These are phyloP conservation scores for Phortica magna DNA, from an alignment of 2,888 invertebrate genomes.

Conservation along the genomic window DNA sequence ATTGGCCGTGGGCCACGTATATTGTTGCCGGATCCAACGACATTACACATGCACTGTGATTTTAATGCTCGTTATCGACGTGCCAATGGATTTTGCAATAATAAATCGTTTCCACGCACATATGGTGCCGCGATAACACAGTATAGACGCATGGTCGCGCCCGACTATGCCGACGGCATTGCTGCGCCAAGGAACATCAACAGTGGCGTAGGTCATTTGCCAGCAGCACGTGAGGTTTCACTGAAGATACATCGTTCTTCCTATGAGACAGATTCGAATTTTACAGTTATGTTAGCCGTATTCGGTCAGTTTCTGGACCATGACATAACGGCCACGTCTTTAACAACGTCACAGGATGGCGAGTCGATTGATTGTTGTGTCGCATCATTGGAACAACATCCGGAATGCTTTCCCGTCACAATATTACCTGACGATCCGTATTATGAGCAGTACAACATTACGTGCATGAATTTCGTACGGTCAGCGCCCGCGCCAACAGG, in stretches of 20 bases:
- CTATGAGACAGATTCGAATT: slow-evolving; percentile 85
- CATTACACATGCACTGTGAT: slow-evolving; percentile 75
- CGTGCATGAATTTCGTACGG: slow-evolving; percentile 91
- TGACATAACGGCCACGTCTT: slow-evolving; percentile 90
- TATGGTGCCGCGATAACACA: slow-evolving; percentile 88
- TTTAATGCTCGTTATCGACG: slow-evolving; percentile 81
- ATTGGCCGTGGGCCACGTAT: slow-evolving; percentile 76
- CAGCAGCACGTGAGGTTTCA: slow-evolving; percentile 88
- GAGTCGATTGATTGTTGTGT: slow-evolving; percentile 86
- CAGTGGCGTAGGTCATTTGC: slow-evolving; percentile 77
- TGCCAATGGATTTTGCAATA: slow-evolving; percentile 88
- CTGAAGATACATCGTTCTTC: slow-evolving; percentile 85
- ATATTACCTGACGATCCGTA: slow-evolving; percentile 84
- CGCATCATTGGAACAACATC: slow-evolving; percentile 79
- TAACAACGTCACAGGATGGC: slow-evolving; percentile 85
- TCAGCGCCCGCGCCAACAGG: slow-evolving; percentile 89
- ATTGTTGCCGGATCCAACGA: slow-evolving; percentile 62
- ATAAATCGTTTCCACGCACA: slow-evolving; percentile 81
- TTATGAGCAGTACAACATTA: slow-evolving; percentile 83
- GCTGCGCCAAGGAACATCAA: slow-evolving; percentile 82
- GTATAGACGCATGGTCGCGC: slow-evolving; percentile 84
- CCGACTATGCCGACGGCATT: slow-evolving; percentile 88
- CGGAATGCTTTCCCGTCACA: slow-evolving; percentile 89
- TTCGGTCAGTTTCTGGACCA: slow-evolving; percentile 95
- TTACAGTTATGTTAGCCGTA: slow-evolving; percentile 91